A percentile compares a stretch with the other conserved stretches of the same genome.
phyloP scores from a whole-genome alignment of 1,140 invertebrate species.

The Bombus fervidus region DNA sequence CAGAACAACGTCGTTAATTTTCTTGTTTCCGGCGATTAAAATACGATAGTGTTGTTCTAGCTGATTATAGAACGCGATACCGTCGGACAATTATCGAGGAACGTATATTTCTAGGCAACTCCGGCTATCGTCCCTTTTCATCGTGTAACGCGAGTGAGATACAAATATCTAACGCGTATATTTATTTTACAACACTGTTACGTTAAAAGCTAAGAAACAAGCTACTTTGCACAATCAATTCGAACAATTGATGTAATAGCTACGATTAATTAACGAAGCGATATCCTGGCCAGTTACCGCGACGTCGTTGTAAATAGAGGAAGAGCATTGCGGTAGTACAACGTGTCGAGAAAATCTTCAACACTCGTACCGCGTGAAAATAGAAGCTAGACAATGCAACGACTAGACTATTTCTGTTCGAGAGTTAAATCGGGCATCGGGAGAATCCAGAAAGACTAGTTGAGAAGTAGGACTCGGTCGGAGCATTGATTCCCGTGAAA shows the following conservation, averaged over 20 bases:
- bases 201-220: background rate
- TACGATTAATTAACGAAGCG: background rate
- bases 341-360: background rate
- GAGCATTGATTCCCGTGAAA: background rate
- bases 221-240: background rate
- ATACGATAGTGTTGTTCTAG: background rate
- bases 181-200: background rate
- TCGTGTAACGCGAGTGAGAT: background rate
- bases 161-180: background rate
- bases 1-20: background rate
- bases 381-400: conserved; percentile 7
- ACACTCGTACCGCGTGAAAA: background rate
- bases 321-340: background rate
- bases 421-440: conserved; percentile 5
- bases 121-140: background rate
- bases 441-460: background rate
- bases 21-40: background rate
- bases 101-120: background rate
- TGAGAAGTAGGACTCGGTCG: background rate
- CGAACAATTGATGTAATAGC: background rate
- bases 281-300: background rate
- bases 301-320: background rate
- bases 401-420: background rate
- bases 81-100: no score
- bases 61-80: no score